Percentiles rank a stretch among this genome's conserved stretches.
Conservation (phyloP, 2,797 vertebrate species). For the Remorina albescens region DNA sequence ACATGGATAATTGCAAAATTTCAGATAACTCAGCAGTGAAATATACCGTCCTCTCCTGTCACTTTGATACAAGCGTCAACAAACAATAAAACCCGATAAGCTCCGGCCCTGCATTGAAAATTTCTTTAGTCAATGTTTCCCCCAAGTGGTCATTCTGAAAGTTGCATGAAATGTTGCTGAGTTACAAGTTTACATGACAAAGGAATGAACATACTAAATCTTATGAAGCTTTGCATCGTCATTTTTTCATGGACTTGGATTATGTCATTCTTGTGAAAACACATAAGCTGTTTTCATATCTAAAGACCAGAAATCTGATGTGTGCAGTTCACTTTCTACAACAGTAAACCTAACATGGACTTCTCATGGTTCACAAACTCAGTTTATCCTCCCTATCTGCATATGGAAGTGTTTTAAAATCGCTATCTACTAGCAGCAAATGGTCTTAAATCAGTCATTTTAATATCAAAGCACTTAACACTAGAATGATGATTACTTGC, state of each 20-base stretch:
- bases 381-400: constrained; percentile 78
- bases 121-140: constrained; percentile 68
- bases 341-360: constrained; percentile 48
- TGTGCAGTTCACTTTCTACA: constrained; percentile 51
- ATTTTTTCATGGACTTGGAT: constrained; percentile 28
- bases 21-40: constrained; percentile 40
- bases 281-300: constrained; percentile 10
- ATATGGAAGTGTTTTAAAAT: constrained; percentile 84
- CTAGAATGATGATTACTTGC: constrained; percentile 87
- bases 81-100: constrained; percentile 32
- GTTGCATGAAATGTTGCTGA: constrained; percentile 6
- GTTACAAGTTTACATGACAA: not conserved
- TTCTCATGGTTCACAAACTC: constrained; percentile 67
- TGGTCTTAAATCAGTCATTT: constrained; percentile 87
- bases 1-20: constrained; percentile 45
- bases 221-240: constrained; percentile 13
- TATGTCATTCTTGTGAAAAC: constrained; percentile 33
- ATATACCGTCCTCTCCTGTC: constrained; percentile 41
- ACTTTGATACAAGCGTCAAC: constrained; percentile 45
- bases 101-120: not conserved
- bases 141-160: constrained; percentile 60
- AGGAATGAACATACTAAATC: constrained; percentile 6
- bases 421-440: constrained; percentile 83
- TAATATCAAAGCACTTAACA: constrained; percentile 90
- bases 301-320: constrained; percentile 27